Evolutionary conservation across 2,888 invertebrate genomes (phyloP), one percentile per base, ranked within the genome.

Genomic region (Crocallis elinguaria): DNA sequence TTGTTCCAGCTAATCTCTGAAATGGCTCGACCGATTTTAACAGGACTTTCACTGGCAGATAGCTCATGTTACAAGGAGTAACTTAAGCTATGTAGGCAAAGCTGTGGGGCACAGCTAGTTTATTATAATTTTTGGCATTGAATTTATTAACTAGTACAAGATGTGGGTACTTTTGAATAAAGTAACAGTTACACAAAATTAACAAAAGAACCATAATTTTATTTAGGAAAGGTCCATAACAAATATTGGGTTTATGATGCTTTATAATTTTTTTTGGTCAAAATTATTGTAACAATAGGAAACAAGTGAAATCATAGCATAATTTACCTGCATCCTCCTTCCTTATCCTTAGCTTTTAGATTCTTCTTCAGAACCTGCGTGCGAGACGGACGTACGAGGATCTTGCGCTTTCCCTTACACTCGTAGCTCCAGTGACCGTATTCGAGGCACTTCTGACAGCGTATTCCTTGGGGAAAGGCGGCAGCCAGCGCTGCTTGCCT

Each of bases 401-500:
- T 96, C 87, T 98, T 98, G 57, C 98, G 93, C 84, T 98, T 98
- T 9, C 96, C 96, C 65, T 94, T 97, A 78, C 98, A 98, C 82
- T 98, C 96, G 73, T 97, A 98, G 55, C 97, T 98, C 97, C 98
- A 98, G 80, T 98, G 98, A 0, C 98, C 98, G 74, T 94, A 94
- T 84, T 98, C 96, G 38, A 98, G 87, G 77, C 98, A 98, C 87
- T 98, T 98, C 81, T 98, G 98, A 79, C 98, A 98, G 16, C 96
- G 94, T 55, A 96, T 93, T 8, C 95, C 95, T 81, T 95, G 94
- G 0, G 96, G 95, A 80, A 94, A 95, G 0, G 93, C 93, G 11
- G 93, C 92, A 23, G 93, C 93, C 73, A 94, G 83, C 56, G 93
- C 93, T 45, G 92, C 94, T 72, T 92, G 92, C 66, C 94, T 93